These are phyloP conservation scores for Ostrea denselamellosa DNA, from an alignment of 1,140 invertebrate genomes.

Conservation along the genomic window DNA sequence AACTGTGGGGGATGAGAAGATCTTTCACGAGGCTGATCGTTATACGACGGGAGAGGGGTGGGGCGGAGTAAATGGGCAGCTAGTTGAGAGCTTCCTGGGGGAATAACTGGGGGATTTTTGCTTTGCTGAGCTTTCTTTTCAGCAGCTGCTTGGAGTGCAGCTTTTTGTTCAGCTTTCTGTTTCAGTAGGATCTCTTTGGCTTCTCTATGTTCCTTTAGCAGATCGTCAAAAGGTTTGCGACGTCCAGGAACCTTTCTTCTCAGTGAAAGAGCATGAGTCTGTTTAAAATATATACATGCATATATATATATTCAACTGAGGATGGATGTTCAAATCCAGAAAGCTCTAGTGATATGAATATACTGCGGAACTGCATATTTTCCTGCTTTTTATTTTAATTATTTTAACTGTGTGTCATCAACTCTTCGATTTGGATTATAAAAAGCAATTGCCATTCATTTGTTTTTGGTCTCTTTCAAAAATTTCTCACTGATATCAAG, in stretches of 20 bases:
- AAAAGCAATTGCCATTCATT: too few relatives aligned
- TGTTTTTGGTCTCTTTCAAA: too few relatives aligned
- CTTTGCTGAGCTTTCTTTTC: conserved; percentile 44
- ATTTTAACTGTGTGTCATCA: too few relatives aligned
- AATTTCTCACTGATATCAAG: too few relatives aligned
- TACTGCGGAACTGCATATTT: too few relatives aligned
- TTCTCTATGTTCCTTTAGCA: conserved; percentile 88
- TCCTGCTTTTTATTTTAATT: too few relatives aligned
- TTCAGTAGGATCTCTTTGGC: conserved; percentile 77
- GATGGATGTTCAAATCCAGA: too few relatives aligned
- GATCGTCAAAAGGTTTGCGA: conserved; percentile 88
- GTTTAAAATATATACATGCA: conserved; percentile 54
- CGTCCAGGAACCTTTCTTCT: conserved; percentile 86
- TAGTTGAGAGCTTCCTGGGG: conserved; percentile 43
- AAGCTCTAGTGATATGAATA: too few relatives aligned
- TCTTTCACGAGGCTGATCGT: not conserved
- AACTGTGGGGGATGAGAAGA: not conserved
- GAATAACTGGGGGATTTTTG: conserved; percentile 32
- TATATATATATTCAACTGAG: too few relatives aligned
- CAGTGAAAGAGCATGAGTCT: conserved; percentile 87
- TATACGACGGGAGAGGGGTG: not conserved
- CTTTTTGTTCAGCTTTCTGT: conserved; percentile 69
- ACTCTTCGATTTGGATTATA: too few relatives aligned
- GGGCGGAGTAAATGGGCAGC: not conserved
- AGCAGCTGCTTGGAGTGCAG: conserved; percentile 56